A percentile compares a stretch with the other conserved stretches of the same genome.
Evolutionary conservation across 2,888 invertebrate genomes (phyloP).

Genomic region (Thymelicus lineola): DNA sequence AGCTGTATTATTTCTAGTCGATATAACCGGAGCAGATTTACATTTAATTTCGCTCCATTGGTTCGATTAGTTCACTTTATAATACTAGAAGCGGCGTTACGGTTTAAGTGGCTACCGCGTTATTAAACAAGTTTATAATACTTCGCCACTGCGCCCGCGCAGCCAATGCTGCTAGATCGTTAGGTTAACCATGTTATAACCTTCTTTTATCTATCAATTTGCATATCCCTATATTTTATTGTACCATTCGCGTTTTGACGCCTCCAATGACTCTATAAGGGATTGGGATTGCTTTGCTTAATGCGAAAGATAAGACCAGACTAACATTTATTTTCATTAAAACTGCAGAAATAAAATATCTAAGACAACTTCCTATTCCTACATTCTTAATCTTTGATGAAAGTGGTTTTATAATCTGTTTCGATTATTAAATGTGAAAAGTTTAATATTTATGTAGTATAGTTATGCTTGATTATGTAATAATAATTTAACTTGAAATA

Average conservation of each 20-base stretch:
- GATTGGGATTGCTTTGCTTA: conserved; percentile 57
- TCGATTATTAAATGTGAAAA: conserved; percentile 11
- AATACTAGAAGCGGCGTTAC: conserved; percentile 55
- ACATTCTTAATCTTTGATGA: conserved; percentile 8
- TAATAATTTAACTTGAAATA: conserved; percentile 9
- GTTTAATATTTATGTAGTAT: background rate
- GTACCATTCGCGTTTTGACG: conserved; percentile 61
- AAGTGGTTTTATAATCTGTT: conserved; percentile 33
- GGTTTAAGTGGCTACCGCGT: conserved; percentile 50
- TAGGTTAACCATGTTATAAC: conserved; percentile 66
- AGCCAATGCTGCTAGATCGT: conserved; percentile 51
- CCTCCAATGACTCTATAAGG: conserved; percentile 66
- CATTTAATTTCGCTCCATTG: conserved; percentile 34
- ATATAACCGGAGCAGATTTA: conserved; percentile 33
- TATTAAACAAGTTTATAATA: conserved; percentile 55
- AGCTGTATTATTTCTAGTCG: conserved; percentile 23
- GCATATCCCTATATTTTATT: conserved; percentile 69
- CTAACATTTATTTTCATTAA: conserved; percentile 46
- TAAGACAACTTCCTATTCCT: conserved; percentile 22
- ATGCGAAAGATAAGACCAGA: conserved; percentile 50
- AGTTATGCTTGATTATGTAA: background rate
- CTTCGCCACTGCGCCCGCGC: conserved; percentile 47
- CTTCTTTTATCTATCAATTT: conserved; percentile 70
- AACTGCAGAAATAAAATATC: conserved; percentile 41
- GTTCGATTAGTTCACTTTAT: conserved; percentile 55